Evolutionary conservation across 2,888 invertebrate genomes (phyloP).

Genomic region (Diadromus collaris): DNA sequence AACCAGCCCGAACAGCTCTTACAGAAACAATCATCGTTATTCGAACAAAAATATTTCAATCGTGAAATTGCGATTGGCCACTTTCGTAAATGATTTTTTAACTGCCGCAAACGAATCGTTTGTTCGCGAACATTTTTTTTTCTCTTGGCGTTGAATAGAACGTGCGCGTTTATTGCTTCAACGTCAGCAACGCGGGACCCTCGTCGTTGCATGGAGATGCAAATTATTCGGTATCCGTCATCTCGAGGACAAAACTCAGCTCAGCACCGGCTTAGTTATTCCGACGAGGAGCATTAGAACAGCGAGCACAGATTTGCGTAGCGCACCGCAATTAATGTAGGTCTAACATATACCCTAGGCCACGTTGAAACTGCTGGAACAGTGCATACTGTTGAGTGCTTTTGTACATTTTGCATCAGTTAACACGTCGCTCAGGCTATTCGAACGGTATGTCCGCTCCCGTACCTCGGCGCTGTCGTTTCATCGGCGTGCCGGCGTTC

Average conservation of each 20-base stretch:
- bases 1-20: neutral
- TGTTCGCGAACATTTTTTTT: too few species aligned
- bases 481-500: neutral
- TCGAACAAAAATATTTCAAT: too few species aligned
- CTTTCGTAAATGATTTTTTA: neutral
- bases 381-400: conserved; percentile 5
- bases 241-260: conserved; percentile 25
- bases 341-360: neutral
- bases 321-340: conserved; percentile 4
- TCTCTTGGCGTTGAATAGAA: neutral
- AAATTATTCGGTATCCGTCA: conserved; percentile 53
- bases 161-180: conserved; percentile 1
- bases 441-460: neutral
- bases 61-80: too few species aligned
- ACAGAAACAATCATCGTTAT: too few species aligned
- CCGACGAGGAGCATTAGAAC: conserved; percentile 20
- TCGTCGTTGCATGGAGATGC: conserved; percentile 35
- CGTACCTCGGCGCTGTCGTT: conserved; percentile 19
- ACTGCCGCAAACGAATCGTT: neutral
- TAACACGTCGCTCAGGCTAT: conserved; percentile 28
- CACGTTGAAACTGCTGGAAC: conserved; percentile 2
- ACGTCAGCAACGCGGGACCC: neutral
- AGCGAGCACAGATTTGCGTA: conserved; percentile 13
- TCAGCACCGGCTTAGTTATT: conserved; percentile 20
- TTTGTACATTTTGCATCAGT: conserved; percentile 38